Percentiles rank a stretch among this genome's conserved stretches.
Evolutionary conservation across 2,797 vertebrate genomes (phyloP).

Genomic region (Scomberomorus guttatus): DNA sequence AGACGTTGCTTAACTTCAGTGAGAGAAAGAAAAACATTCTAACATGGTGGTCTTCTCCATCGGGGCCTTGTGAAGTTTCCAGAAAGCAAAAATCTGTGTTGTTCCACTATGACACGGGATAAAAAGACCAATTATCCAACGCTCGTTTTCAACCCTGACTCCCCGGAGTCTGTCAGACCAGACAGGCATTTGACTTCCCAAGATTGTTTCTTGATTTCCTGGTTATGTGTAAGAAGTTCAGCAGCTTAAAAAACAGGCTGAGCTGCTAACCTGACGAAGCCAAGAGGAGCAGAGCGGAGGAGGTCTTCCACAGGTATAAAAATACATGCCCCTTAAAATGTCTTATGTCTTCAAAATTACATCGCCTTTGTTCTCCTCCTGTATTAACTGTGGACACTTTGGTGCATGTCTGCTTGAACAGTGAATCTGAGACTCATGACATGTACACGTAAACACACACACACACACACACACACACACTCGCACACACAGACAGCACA

Average conservation of each 20-base stretch:
- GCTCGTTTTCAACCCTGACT: neutral
- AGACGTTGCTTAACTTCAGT: neutral
- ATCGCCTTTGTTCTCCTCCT: slow-evolving; percentile 42
- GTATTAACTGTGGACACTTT: slow-evolving; percentile 32
- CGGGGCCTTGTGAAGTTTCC: neutral
- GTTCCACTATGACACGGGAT: neutral
- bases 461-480: slow-evolving; percentile 22
- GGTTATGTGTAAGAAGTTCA: neutral
- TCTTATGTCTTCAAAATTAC: slow-evolving; percentile 4
- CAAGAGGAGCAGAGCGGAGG: slow-evolving; percentile 54
- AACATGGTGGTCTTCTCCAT: too few relatives aligned
- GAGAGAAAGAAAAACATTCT: neutral
- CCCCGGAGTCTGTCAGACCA: neutral
- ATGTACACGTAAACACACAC: neutral
- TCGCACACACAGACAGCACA: neutral
- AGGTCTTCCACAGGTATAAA: slow-evolving; percentile 59
- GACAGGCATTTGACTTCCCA: neutral
- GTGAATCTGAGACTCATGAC: slow-evolving; percentile 29
- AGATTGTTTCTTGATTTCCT: neutral
- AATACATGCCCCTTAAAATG: slow-evolving; percentile 60
- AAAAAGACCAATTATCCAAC: neutral
- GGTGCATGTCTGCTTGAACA: slow-evolving; percentile 33
- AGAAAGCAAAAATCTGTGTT: neutral
- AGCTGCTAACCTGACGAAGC: slow-evolving; percentile 58
- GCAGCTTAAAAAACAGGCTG: neutral